Evolutionary conservation across 2,113 vertebrate species (phyloP), one percentile per base, ranked within the genome.

Genomic region (Oplegnathus fasciatus): DNA sequence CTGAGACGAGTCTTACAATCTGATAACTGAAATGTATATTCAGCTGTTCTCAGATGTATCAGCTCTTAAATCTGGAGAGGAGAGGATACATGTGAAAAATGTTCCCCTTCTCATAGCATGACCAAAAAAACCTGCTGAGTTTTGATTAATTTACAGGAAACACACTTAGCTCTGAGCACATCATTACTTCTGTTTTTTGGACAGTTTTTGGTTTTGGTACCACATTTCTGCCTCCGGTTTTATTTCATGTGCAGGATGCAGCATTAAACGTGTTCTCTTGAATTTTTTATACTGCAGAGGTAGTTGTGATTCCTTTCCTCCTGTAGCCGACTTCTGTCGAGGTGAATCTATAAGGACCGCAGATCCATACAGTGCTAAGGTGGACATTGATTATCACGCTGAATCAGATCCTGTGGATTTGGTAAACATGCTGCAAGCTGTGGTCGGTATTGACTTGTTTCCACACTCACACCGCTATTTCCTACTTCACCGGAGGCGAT

Each of bases 391-490:
- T 88, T 82, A 30, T 30, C 18, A 52, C 4, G 18, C 75, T 78
- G 78, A 78, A 76, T 84, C 55, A 80, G 82, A 90, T 71, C 55
- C 40, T 76, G 67, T 76, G 85, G 68, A 87, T 82, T 74, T 75
- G 60, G 77, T 75, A 72, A 85, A 86, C 77, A 80, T 0, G 30
- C 77, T 82, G 65, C 62, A n/a, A 46, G 65, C 85, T 52, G 15
- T 57, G 66, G 69, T 75, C 50, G 3, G 78, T 83, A 91, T 89
- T 73, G 89, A 91, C 78, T 80, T 73, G 44, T 74, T 79, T 90
- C 82, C 74, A 73, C 78, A 71, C 67, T 66, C 77, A 18, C 82
- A 42, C 37, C 28, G 89, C 78, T 90, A 77, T 92, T 89, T 89
- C 68, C 75, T 78, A 50, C 80, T 75, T 60, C 60, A 66, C 84